Evolutionary conservation across 2,888 invertebrate species (phyloP).

Genomic region (Ornithoptera priamus): DNA sequence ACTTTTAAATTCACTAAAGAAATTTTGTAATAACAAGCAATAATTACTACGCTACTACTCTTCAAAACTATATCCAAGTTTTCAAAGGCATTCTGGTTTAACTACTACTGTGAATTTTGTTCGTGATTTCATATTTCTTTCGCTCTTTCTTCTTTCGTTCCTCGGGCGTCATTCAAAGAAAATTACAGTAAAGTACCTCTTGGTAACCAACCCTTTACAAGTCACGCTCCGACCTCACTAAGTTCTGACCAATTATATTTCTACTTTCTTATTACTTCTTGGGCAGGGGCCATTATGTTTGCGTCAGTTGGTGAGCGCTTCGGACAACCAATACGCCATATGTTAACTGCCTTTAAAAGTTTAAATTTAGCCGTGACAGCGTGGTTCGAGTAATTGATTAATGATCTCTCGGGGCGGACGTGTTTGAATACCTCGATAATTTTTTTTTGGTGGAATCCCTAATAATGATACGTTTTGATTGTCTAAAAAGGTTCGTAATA

Average conservation of each 20-base stretch:
- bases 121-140: conserved; percentile 69
- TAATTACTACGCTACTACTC: background rate
- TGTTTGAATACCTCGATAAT: conserved; percentile 66
- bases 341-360: conserved; percentile 58
- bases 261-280: conserved; percentile 62
- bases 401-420: conserved; percentile 70
- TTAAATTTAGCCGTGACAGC: conserved; percentile 68
- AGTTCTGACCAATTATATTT: conserved; percentile 72
- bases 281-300: conserved; percentile 62
- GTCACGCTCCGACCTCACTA: conserved; percentile 72
- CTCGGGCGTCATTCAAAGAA: conserved; percentile 71
- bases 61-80: background rate
- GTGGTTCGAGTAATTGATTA: conserved; percentile 75
- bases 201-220: conserved; percentile 73
- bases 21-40: too few relatives aligned
- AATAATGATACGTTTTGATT: conserved; percentile 76
- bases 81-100: too few relatives aligned
- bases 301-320: conserved; percentile 75
- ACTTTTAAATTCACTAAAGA: too few relatives aligned
- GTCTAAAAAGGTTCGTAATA: conserved; percentile 57
- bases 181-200: conserved; percentile 71
- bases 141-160: conserved; percentile 56
- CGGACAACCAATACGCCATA: conserved; percentile 60
- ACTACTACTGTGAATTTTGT: conserved; percentile 66
- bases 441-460: conserved; percentile 69